phyloP scores from a whole-genome alignment of 2,888 invertebrate genomes.

The Eutolmus rufibarbis region DNA sequence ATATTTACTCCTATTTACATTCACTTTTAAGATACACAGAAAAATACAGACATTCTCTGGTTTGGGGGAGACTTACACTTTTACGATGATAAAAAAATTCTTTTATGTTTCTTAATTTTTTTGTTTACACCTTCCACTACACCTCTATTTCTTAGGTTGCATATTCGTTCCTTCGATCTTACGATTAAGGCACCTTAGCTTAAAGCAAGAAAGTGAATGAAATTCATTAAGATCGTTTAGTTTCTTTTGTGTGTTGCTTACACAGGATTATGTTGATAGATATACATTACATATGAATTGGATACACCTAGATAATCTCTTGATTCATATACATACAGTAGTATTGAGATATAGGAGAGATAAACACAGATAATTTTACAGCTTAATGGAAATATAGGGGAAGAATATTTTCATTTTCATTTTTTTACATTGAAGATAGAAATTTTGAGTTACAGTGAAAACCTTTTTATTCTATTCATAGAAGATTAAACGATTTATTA shows the following conservation, averaged over 20 bases:
- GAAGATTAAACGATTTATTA: neutral
- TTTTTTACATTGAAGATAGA: neutral
- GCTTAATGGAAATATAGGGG: neutral
- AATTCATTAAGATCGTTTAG: neutral
- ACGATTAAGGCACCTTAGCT: conserved; percentile 45
- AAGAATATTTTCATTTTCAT: neutral
- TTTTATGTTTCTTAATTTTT: neutral
- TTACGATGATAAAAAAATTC: conserved; percentile 5
- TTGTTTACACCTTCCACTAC: neutral
- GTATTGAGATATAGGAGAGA: neutral
- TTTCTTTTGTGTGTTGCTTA: neutral
- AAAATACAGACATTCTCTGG: conserved; percentile 24
- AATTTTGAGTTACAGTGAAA: neutral
- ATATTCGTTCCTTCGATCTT: conserved; percentile 32
- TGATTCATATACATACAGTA: neutral
- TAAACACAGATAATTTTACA: neutral
- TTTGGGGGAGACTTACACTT: neutral
- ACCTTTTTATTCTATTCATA: neutral
- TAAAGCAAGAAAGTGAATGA: conserved; percentile 42
- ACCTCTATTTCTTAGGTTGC: neutral
- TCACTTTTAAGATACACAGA: conserved; percentile 24
- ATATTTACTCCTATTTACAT: neutral
- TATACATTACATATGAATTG: neutral
- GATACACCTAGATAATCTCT: neutral
- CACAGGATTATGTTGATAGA: neutral